Evolutionary conservation across 1,140 invertebrate species (phyloP).

Genomic region (Pseudomyrmex gracilis): DNA sequence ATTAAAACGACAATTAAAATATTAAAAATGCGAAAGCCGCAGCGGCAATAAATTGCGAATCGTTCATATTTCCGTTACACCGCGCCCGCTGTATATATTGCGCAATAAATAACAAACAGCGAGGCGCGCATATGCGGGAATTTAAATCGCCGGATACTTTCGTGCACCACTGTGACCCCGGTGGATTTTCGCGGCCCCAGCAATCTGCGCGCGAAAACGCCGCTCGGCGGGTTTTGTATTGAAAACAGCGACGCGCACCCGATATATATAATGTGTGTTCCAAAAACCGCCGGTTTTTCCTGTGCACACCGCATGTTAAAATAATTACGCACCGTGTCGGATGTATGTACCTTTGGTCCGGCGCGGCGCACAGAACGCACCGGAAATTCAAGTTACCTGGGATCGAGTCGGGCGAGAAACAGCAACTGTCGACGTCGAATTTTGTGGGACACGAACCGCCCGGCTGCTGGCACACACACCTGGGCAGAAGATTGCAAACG

Average conservation of each 20-base stretch:
- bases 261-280: conserved; percentile 19
- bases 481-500: background rate
- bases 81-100: conserved; percentile 19
- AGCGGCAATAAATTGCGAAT: conserved; percentile 33
- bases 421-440: conserved; percentile 21
- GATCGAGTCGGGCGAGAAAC: background rate
- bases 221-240: conserved; percentile 8
- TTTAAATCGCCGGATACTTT: conserved; percentile 61
- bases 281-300: background rate
- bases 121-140: conserved; percentile 43
- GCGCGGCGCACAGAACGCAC: background rate
- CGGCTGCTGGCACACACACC: background rate
- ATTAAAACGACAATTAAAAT: conserved; percentile 39
- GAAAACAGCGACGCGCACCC: conserved; percentile 21
- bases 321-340: conserved; percentile 37
- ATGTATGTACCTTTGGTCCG: background rate
- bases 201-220: background rate
- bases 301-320: conserved; percentile 19
- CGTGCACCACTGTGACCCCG: conserved; percentile 32
- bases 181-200: conserved; percentile 26
- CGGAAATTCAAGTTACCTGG: conserved; percentile 40
- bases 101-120: conserved; percentile 53
- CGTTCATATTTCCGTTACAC: conserved; percentile 47
- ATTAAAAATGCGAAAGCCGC: conserved; percentile 8
- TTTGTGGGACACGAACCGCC: conserved; percentile 9